Base-by-base conservation (phyloP, 1,140 invertebrate genomes). In the Cardiocondyla obscurior region DNA sequence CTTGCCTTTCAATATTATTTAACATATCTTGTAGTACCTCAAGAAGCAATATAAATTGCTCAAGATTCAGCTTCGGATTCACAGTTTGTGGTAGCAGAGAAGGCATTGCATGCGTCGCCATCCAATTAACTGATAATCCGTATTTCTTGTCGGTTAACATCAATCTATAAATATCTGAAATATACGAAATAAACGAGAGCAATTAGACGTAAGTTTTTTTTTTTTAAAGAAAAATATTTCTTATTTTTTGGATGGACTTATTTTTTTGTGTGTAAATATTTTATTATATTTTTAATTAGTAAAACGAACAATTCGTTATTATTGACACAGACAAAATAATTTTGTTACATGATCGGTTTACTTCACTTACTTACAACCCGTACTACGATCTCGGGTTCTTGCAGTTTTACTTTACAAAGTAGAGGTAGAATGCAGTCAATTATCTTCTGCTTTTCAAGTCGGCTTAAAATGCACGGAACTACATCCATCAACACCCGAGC, bases 21-120 rank as follows among this genome's bases (percentile, higher is more conserved):
- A 99, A 93, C 98, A 99, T 99, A 86, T 98, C 97, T 88, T 98
- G 97, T n/a, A 99, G 94, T 6, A 98, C 97, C 94, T 98, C 97
- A 86, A 99, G 96, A 4, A 99, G 95, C 74, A 95, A 95, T 44
- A 96, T 96, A 93, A 99, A 99, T 93, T 99, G 98, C 76, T 99
- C 98, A 87, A 99, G 94, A 93, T 97, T 98, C 55, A 99, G 94
- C 36, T 96, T 96, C 0, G 98, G 97, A 93, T 98, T 99, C 51
- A 99, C 97, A 1, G 98, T 98, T 90, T 99, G 98, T 30, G 99
- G 98, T 58, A 98, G 96, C 7, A 99, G 94, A 8, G 97, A 96
- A 0, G 98, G 99, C 95, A 99, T 98, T 42, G 99, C 98, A 90
- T 97, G 96, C 0, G 97, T 99, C 0, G 98, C 98, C 96, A 99